These are phyloP conservation scores for Drosophila tristis DNA, from an alignment of 1,140 invertebrate genomes.

Conservation along the genomic window DNA sequence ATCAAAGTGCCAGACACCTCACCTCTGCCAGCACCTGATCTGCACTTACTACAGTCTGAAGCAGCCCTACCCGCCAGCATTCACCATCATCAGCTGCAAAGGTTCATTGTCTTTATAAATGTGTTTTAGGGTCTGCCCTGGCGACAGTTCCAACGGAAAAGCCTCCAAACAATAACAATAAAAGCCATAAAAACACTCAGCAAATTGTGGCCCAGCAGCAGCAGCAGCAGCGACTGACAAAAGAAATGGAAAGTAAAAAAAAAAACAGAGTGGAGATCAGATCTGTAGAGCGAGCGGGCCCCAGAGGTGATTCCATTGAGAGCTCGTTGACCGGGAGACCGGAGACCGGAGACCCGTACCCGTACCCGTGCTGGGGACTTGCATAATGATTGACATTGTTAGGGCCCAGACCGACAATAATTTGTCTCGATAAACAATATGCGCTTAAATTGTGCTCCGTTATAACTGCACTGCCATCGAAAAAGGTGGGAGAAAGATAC, in stretches of 20 bases:
- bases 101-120: constrained; percentile 69
- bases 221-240: constrained; percentile 61
- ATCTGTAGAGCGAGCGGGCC: no score
- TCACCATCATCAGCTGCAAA: constrained; percentile 1
- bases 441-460: constrained; percentile 55
- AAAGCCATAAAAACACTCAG: constrained; percentile 13
- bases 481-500: constrained; percentile 7
- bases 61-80: neutral
- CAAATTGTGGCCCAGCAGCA: constrained; percentile 37
- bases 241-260: constrained; percentile 77
- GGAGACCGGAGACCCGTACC: constrained; percentile 42
- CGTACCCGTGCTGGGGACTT: constrained; percentile 45
- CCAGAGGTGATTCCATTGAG: constrained; percentile 44
- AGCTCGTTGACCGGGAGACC: constrained; percentile 64
- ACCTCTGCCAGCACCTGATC: constrained; percentile 5
- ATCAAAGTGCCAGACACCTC: constrained; percentile 15
- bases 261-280: neutral
- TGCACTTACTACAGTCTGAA: no score
- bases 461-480: constrained; percentile 54
- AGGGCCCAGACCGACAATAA: constrained; percentile 50
- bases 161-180: constrained; percentile 28
- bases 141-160: constrained; percentile 61
- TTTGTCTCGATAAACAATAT: constrained; percentile 75
- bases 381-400: constrained; percentile 78
- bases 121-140: constrained; percentile 49